These are phyloP conservation scores for Pseudonaja textilis DNA, from an alignment of 2,113 vertebrate species.

Conservation along the genomic window DNA sequence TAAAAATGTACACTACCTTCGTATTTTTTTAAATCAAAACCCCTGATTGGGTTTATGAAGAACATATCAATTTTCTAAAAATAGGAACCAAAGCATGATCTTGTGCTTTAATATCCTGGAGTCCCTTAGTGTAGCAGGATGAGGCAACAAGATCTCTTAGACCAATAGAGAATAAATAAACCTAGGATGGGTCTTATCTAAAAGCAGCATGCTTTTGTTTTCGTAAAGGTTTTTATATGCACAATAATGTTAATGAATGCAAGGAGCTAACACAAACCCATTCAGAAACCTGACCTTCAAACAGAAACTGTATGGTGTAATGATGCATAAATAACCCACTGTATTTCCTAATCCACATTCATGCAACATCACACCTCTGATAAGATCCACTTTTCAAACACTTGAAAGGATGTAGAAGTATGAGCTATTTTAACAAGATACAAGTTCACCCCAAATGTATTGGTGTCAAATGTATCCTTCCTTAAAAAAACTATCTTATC, in stretches of 20 bases:
- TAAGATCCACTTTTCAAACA: neutral
- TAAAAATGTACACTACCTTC: neutral
- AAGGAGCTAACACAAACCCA: neutral
- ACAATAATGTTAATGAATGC: neutral
- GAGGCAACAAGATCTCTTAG: neutral
- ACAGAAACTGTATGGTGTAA: neutral
- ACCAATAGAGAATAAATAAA: neutral
- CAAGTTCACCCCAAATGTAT: neutral
- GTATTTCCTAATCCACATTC: conserved; percentile 10
- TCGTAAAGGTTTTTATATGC: neutral
- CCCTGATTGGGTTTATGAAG: neutral
- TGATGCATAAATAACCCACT: neutral
- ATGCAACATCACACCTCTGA: neutral
- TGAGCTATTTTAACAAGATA: conserved; percentile 9
- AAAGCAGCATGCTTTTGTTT: neutral
- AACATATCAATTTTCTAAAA: neutral
- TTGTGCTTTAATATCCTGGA: neutral
- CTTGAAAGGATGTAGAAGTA: neutral
- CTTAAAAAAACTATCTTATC: no score
- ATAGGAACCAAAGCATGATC: neutral
- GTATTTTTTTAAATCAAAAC: neutral
- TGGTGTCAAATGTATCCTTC: neutral
- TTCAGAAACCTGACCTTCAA: neutral
- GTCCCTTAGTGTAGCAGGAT: neutral
- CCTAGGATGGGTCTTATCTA: neutral